phyloP scores from a whole-genome alignment of 2,113 vertebrate genomes.

The Beaufortia kweichowensis region DNA sequence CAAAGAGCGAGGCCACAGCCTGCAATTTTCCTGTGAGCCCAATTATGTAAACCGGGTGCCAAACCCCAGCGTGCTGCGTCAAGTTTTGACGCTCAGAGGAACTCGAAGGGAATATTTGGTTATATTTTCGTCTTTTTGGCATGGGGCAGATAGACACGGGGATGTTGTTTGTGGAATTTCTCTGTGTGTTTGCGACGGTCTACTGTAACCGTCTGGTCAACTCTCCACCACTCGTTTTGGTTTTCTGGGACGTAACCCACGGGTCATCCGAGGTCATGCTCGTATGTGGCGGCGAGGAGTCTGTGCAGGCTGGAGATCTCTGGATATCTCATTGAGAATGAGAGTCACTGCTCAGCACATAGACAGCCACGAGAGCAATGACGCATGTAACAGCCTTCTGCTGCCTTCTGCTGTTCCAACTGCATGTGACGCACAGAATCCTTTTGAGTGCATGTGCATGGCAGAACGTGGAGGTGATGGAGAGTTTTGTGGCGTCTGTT shows the following conservation, averaged over 20 bases:
- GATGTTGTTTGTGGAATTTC: neutral
- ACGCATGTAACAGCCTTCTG: constrained; percentile 58
- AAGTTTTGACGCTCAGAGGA: constrained; percentile 15
- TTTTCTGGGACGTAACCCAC: neutral
- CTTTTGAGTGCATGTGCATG: constrained; percentile 49
- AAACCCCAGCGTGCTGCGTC: constrained; percentile 38
- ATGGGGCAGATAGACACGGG: neutral
- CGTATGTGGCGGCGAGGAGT: constrained; percentile 21
- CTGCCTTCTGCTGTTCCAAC: constrained; percentile 23
- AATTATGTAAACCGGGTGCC: constrained; percentile 37
- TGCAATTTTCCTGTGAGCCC: constrained; percentile 36
- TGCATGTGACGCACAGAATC: constrained; percentile 48
- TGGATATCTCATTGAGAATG: constrained; percentile 60
- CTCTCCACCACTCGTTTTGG: neutral
- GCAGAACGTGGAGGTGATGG: constrained; percentile 39
- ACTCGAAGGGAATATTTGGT: constrained; percentile 10
- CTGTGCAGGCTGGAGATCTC: constrained; percentile 47
- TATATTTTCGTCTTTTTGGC: constrained; percentile 20
- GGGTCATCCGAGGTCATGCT: constrained; percentile 18
- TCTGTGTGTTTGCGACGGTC: neutral
- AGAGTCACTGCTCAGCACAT: constrained; percentile 46
- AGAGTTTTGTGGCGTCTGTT: constrained; percentile 20
- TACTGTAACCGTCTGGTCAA: neutral
- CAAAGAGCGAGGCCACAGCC: constrained; percentile 36
- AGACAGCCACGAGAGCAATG: constrained; percentile 50